phyloP scores from a whole-genome alignment of 2,113 vertebrate species.

The Pavo muticus region DNA sequence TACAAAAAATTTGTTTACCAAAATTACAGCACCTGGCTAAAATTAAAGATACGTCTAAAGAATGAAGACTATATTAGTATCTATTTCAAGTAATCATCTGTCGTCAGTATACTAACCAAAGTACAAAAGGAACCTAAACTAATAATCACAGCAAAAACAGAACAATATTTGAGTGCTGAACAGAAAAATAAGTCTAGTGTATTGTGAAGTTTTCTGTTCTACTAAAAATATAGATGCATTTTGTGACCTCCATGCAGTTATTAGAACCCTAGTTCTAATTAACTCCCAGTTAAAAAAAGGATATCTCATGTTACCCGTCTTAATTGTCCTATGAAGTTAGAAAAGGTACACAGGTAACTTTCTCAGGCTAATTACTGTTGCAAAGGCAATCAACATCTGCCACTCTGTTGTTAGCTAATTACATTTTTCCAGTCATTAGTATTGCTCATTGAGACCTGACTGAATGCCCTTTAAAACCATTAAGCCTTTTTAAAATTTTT shows the following conservation, averaged over 20 bases:
- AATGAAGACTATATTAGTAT: neutral
- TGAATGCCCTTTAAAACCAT: neutral
- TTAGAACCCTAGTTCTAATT: neutral
- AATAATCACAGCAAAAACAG: neutral
- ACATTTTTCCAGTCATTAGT: conserved; percentile 1
- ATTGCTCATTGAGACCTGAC: neutral
- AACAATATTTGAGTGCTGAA: neutral
- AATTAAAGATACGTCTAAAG: neutral
- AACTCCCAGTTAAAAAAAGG: neutral
- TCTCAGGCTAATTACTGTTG: neutral
- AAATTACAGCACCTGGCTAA: neutral
- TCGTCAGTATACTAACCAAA: neutral
- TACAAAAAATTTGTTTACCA: neutral
- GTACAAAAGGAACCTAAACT: neutral
- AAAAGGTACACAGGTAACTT: neutral
- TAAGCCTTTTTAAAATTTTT: neutral
- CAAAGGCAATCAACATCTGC: neutral
- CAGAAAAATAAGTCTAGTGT: neutral
- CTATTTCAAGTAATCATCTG: neutral
- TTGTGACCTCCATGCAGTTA: neutral
- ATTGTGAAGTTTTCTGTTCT: neutral
- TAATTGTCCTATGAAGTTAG: neutral
- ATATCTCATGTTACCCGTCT: accelerated
- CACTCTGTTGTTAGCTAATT: neutral
- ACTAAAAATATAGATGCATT: neutral